Percentiles rank a stretch among this genome's conserved stretches.
Conservation (phyloP, 2,888 invertebrate genomes). For the Abrostola tripartita region DNA sequence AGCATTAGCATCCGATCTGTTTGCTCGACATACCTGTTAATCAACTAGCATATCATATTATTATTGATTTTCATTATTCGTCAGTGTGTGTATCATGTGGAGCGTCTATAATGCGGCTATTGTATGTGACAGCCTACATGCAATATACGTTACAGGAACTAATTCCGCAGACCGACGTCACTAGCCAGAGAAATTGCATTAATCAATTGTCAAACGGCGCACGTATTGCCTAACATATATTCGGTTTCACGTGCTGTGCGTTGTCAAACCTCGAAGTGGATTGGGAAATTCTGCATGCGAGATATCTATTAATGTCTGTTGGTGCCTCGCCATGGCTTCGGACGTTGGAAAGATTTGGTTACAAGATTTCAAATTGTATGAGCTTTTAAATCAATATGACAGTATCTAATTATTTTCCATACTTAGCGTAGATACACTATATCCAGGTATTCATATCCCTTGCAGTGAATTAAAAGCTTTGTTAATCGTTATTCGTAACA, state of each 20-base stretch:
- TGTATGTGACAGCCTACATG: conserved; percentile 46
- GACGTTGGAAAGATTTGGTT: conserved; percentile 15
- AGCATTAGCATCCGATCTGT: neutral
- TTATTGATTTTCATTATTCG: conserved; percentile 48
- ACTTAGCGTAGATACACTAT: no score
- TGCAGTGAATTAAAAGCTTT: no score
- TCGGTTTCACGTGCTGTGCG: conserved; percentile 62
- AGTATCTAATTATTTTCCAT: no score
- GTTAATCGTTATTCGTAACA: no score
- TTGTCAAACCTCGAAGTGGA: conserved; percentile 68
- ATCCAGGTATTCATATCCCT: no score
- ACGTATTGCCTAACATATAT: conserved; percentile 68
- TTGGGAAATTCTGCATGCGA: conserved; percentile 58
- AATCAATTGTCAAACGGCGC: conserved; percentile 82
- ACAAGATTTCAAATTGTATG: conserved; percentile 5
- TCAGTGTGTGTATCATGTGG: conserved; percentile 25
- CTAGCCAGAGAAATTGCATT: conserved; percentile 80
- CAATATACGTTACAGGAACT: conserved; percentile 60
- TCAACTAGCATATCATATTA: conserved; percentile 29
- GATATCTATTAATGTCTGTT: conserved; percentile 37
- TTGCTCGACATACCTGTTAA: neutral
- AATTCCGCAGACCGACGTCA: conserved; percentile 69
- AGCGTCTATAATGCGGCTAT: conserved; percentile 25
- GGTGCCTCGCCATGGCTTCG: conserved; percentile 4
- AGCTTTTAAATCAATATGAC: neutral